Conservation (phyloP, 2,888 invertebrate genomes). For the Euclidia mi region DNA sequence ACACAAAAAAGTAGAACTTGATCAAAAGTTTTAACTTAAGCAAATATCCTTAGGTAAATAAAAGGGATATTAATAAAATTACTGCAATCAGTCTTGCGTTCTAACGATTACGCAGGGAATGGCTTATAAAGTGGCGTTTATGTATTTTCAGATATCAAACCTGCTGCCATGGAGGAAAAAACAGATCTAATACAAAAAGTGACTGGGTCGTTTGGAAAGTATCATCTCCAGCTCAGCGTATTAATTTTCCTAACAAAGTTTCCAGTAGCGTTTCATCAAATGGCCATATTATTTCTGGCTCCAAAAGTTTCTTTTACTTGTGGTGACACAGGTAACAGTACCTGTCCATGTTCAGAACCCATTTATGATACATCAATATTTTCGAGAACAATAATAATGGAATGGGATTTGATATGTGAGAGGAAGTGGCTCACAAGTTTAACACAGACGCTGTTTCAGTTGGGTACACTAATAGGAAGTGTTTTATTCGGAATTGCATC, state of each 20-base stretch:
- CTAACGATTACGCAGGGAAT: too few species aligned
- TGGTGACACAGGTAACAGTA: conserved; percentile 58
- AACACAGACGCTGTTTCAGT: conserved; percentile 93
- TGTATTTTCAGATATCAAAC: conserved; percentile 51
- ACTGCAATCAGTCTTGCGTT: too few species aligned
- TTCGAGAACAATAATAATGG: conserved; percentile 92
- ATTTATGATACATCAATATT: conserved; percentile 92
- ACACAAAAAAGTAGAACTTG: too few species aligned
- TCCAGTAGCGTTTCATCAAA: conserved; percentile 86
- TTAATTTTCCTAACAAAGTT: conserved; percentile 78
- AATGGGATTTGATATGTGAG: conserved; percentile 94
- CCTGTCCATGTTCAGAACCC: conserved; percentile 90
- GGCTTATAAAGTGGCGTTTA: too few species aligned
- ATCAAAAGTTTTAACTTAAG: too few species aligned
- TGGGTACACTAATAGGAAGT: conserved; percentile 93
- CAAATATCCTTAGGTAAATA: too few species aligned
- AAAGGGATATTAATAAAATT: too few species aligned
- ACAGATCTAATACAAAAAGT: conserved; percentile 72
- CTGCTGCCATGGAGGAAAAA: conserved; percentile 61
- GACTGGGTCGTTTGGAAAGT: conserved; percentile 87
- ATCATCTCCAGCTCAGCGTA: conserved; percentile 76
- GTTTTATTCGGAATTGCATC: conserved; percentile 93
- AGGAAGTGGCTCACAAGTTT: conserved; percentile 91
- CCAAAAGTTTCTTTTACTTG: conserved; percentile 72
- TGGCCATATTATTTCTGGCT: conserved; percentile 87